These are phyloP conservation scores for Pseudomyrmex dendroicus DNA, from an alignment of 1,140 invertebrate species.

Conservation along the genomic window DNA sequence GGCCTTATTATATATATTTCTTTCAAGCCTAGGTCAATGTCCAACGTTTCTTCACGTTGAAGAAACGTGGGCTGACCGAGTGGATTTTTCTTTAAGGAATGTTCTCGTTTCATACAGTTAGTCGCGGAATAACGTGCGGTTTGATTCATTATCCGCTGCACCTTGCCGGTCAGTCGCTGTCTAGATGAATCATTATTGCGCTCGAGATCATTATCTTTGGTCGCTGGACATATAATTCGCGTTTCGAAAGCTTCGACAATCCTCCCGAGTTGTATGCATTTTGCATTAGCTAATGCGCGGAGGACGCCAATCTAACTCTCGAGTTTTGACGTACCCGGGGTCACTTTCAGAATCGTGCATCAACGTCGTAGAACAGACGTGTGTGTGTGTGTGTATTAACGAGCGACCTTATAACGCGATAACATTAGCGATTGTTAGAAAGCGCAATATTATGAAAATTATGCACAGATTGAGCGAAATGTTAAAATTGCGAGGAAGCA, in stretches of 20 bases:
- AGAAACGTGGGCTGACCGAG: background rate
- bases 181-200: slow-evolving; percentile 71
- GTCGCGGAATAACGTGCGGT: slow-evolving; percentile 25
- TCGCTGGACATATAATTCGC: slow-evolving; percentile 71
- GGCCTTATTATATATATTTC: no score
- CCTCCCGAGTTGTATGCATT: slow-evolving; percentile 62
- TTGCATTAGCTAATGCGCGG: slow-evolving; percentile 62
- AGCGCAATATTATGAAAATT: background rate
- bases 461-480: background rate
- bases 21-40: background rate
- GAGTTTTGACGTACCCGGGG: slow-evolving; percentile 63
- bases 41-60: slow-evolving; percentile 18
- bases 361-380: slow-evolving; percentile 51
- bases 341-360: slow-evolving; percentile 70
- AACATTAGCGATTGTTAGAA: background rate
- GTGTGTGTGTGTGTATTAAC: background rate
- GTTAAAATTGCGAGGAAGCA: background rate
- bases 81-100: slow-evolving; percentile 1
- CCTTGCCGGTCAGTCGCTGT: slow-evolving; percentile 61
- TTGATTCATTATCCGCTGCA: slow-evolving; percentile 71
- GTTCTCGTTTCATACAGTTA: slow-evolving; percentile 14
- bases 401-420: background rate
- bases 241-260: slow-evolving; percentile 69
- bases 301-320: slow-evolving; percentile 66
- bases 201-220: slow-evolving; percentile 71